Conservation (phyloP, 2,113 vertebrate species). For the Uropsilus gracilis region DNA sequence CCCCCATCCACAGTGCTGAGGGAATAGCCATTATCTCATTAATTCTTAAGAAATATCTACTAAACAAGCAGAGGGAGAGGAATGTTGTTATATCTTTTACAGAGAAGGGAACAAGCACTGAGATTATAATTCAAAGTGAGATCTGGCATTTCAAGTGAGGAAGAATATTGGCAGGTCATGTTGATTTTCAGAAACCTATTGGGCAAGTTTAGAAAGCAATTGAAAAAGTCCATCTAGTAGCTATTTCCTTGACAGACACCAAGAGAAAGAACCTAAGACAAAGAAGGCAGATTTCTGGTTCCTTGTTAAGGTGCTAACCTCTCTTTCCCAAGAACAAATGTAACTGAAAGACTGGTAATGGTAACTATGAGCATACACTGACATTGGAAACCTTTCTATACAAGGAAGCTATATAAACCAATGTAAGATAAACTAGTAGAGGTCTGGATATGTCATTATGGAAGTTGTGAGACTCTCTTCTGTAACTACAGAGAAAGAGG, state of each 20-base stretch:
- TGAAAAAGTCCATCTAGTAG: slow-evolving; percentile 26
- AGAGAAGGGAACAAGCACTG: slow-evolving; percentile 24
- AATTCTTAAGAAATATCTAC: slow-evolving; percentile 64
- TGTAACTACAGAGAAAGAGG: not conserved
- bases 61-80: not conserved
- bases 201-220: slow-evolving; percentile 17
- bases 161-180: slow-evolving; percentile 30
- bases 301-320: not conserved
- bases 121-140: slow-evolving; percentile 57
- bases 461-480: not conserved
- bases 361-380: not conserved
- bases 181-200: slow-evolving; percentile 45
- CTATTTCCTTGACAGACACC: slow-evolving; percentile 16
- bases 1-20: not conserved
- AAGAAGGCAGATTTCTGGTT: slow-evolving; percentile 30
- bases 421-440: not conserved
- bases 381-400: not conserved
- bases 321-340: slow-evolving; percentile 37
- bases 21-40: slow-evolving; percentile 57
- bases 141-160: slow-evolving; percentile 34
- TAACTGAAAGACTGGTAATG: not conserved
- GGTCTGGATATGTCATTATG: not conserved
- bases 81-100: slow-evolving; percentile 25
- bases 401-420: not conserved
- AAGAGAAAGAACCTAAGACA: slow-evolving; percentile 19